A percentile compares a stretch with the other conserved stretches of the same genome.
These are phyloP conservation scores for Perdita meconis DNA, from an alignment of 2,888 invertebrate genomes.

Conservation along the genomic window DNA sequence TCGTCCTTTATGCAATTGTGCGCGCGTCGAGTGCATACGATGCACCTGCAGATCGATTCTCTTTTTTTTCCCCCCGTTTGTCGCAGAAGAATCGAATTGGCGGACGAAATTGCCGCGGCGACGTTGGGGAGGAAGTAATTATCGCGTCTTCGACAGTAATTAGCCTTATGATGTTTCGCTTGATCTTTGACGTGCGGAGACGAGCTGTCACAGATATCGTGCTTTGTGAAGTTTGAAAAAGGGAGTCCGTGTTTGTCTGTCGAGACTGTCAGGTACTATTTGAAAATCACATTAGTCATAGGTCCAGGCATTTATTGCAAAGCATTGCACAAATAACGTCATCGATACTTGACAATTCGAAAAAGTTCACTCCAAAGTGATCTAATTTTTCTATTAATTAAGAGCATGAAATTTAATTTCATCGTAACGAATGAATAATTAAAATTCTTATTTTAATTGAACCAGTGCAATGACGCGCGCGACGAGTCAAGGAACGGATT, in stretches of 20 bases:
- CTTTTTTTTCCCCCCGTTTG: constrained; percentile 11
- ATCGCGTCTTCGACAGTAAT: constrained; percentile 31
- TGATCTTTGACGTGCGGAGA: neutral
- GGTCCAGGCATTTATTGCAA: neutral
- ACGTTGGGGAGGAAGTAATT: constrained; percentile 42
- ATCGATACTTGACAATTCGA: too few species aligned
- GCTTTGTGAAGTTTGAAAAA: neutral
- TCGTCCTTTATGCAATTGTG: constrained; percentile 30
- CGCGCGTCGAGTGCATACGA: constrained; percentile 2
- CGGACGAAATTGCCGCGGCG: constrained; percentile 9
- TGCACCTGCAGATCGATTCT: constrained; percentile 15
- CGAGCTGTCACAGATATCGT: constrained; percentile 6
- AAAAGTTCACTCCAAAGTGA: neutral
- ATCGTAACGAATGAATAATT: too few species aligned
- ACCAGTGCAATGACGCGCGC: too few species aligned
- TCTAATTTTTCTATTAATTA: neutral
- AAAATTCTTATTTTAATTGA: too few species aligned
- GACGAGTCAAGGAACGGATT: too few species aligned
- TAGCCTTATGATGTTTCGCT: constrained; percentile 9
- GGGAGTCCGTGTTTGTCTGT: neutral
- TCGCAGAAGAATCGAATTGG: neutral
- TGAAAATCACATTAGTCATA: neutral
- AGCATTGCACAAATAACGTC: too few species aligned
- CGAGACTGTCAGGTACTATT: neutral
- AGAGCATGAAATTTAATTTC: neutral